Evolutionary conservation across 2,113 vertebrate genomes (phyloP).

Genomic region (Equus przewalskii): DNA sequence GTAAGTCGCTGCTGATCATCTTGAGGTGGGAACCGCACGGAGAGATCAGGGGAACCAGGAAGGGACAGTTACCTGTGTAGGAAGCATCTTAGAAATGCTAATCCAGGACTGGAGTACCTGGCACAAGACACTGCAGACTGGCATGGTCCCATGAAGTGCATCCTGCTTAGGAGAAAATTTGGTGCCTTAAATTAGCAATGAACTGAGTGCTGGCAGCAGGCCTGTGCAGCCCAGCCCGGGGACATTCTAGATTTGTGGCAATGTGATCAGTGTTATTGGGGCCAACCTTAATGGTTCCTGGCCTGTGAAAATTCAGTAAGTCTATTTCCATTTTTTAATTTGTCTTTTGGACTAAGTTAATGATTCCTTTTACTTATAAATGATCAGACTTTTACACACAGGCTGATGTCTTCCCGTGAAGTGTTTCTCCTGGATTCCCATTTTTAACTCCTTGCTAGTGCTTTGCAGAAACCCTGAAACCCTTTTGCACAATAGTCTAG

Average conservation of each 20-base stretch:
- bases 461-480: not conserved
- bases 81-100: not conserved
- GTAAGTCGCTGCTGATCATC: too few species aligned
- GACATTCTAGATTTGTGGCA: too few species aligned
- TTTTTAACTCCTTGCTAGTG: not conserved
- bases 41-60: not conserved
- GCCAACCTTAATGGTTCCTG: not conserved
- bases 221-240: not conserved
- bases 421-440: too few species aligned
- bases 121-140: fast-evolving
- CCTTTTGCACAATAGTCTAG: not conserved
- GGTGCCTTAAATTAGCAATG: not conserved
- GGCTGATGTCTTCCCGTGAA: not conserved
- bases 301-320: not conserved
- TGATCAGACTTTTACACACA: not conserved
- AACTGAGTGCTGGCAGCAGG: not conserved
- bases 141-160: fast-evolving
- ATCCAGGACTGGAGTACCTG: too few species aligned
- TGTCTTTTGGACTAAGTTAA: not conserved
- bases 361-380: not conserved
- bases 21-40: fast-evolving
- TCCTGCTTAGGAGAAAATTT: not conserved
- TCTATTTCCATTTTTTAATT: not conserved
- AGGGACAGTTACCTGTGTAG: not conserved
- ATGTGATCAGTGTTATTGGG: not conserved